Percentiles rank a stretch among this genome's conserved stretches.
phyloP scores from a whole-genome alignment of 2,888 invertebrate species.

The Ochropleura plecta region DNA sequence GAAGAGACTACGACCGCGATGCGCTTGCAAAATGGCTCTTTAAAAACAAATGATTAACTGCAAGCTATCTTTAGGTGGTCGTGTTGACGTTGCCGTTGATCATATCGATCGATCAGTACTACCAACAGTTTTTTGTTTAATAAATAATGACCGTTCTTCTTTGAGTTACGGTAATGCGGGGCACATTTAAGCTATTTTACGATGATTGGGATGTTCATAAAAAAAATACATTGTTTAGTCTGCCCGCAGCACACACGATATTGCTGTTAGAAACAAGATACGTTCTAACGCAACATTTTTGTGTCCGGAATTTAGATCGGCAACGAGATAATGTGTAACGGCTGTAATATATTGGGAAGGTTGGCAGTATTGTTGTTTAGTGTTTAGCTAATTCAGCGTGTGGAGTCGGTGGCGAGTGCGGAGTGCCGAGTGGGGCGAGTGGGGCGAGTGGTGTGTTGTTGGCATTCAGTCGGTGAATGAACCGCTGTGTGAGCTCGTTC shows the following conservation, averaged over 20 bases:
- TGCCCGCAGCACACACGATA: constrained; percentile 65
- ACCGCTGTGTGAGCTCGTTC: constrained; percentile 68
- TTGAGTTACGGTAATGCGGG: constrained; percentile 71
- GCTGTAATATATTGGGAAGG: constrained; percentile 69
- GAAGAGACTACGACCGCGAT: constrained; percentile 34
- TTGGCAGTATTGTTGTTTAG: constrained; percentile 69
- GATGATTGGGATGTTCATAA: constrained; percentile 65
- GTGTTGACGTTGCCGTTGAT: constrained; percentile 33
- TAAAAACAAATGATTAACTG: constrained; percentile 51
- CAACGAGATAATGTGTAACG: constrained; percentile 62
- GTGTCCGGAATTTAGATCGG: constrained; percentile 61
- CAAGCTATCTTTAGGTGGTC: constrained; percentile 34
- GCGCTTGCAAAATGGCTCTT: constrained; percentile 48
- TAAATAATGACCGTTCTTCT: constrained; percentile 73
- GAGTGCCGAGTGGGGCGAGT: constrained; percentile 29
- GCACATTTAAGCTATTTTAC: constrained; percentile 63
- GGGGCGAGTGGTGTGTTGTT: constrained; percentile 61
- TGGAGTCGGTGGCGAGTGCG: constrained; percentile 43
- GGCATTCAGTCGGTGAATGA: constrained; percentile 72
- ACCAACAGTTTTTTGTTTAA: constrained; percentile 71
- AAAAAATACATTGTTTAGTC: constrained; percentile 60
- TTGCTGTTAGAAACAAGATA: constrained; percentile 54
- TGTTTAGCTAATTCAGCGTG: constrained; percentile 70
- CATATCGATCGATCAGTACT: constrained; percentile 71
- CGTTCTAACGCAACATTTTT: constrained; percentile 57